Evolutionary conservation across 1,140 invertebrate genomes (phyloP).

Genomic region (Drosophila triauraria): DNA sequence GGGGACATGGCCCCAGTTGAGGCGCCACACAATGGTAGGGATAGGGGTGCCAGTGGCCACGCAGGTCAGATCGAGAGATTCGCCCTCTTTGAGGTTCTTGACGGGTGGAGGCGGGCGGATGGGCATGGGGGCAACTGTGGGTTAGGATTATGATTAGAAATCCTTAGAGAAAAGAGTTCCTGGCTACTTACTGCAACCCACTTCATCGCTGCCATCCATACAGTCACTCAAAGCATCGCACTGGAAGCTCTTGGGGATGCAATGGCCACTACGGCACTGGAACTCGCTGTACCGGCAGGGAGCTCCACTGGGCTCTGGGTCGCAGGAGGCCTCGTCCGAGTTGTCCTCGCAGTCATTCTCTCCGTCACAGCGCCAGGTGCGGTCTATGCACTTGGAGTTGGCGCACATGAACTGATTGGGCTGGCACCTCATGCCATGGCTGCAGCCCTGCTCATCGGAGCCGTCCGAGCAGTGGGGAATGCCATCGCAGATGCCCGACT

Average conservation of each 20-base stretch:
- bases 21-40: conserved; percentile 96
- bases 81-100: conserved; percentile 89
- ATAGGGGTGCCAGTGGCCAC: conserved; percentile 94
- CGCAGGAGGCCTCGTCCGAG: conserved; percentile 92
- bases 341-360: conserved; percentile 97
- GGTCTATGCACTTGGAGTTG: conserved; percentile 95
- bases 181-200: conserved; percentile 90
- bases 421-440: conserved; percentile 92
- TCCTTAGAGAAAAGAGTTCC: too few relatives aligned
- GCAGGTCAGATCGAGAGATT: conserved; percentile 92
- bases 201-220: conserved; percentile 94
- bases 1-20: conserved; percentile 98
- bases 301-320: conserved; percentile 87
- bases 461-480: conserved; percentile 93
- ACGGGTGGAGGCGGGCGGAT: conserved; percentile 90
- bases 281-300: conserved; percentile 93
- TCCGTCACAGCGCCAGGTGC: conserved; percentile 95
- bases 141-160: too few relatives aligned
- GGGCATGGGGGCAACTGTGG: conserved; percentile 86
- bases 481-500: conserved; percentile 92
- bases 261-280: conserved; percentile 92
- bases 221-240: conserved; percentile 97
- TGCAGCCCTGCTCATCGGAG: conserved; percentile 95
- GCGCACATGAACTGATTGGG: conserved; percentile 96
- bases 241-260: conserved; percentile 96